Percentiles rank a stretch among this genome's conserved stretches.
phyloP scores from a whole-genome alignment of 2,888 invertebrate species.

The Tuta absoluta region DNA sequence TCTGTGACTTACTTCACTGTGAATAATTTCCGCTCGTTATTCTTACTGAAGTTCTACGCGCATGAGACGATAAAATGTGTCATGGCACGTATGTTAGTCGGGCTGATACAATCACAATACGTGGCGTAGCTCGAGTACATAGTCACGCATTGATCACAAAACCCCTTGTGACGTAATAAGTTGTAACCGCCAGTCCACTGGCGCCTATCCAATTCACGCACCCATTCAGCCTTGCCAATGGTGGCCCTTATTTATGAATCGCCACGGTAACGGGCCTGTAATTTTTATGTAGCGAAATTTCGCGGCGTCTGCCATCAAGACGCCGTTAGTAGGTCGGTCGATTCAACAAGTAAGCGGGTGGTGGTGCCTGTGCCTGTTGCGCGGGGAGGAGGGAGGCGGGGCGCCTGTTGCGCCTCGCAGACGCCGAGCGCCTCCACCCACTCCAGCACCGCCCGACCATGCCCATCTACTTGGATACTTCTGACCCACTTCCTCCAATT shows the following conservation, averaged over 20 bases:
- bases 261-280: slow-evolving; percentile 13
- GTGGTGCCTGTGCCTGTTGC: slow-evolving; percentile 67
- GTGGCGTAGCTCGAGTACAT: not conserved
- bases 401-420: slow-evolving; percentile 77
- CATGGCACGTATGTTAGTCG: too few species aligned
- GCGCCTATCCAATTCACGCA: slow-evolving; percentile 8
- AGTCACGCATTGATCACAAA: not conserved
- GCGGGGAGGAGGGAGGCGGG: slow-evolving; percentile 60
- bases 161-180: slow-evolving; percentile 1
- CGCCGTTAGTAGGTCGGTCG: slow-evolving; percentile 80
- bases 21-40: too few species aligned
- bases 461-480: slow-evolving; percentile 62
- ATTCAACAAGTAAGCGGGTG: slow-evolving; percentile 79
- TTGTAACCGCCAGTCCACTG: not conserved
- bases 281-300: slow-evolving; percentile 34
- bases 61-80: too few species aligned
- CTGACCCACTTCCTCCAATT: slow-evolving; percentile 61
- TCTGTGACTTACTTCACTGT: too few species aligned
- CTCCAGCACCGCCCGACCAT: slow-evolving; percentile 51
- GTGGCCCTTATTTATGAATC: slow-evolving; percentile 19
- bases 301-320: slow-evolving; percentile 61
- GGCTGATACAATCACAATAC: too few species aligned
- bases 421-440: slow-evolving; percentile 63
- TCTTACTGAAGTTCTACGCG: too few species aligned
- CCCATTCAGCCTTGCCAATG: slow-evolving; percentile 10